phyloP scores from a whole-genome alignment of 2,113 vertebrate genomes.

The Oncorhynchus masou region DNA sequence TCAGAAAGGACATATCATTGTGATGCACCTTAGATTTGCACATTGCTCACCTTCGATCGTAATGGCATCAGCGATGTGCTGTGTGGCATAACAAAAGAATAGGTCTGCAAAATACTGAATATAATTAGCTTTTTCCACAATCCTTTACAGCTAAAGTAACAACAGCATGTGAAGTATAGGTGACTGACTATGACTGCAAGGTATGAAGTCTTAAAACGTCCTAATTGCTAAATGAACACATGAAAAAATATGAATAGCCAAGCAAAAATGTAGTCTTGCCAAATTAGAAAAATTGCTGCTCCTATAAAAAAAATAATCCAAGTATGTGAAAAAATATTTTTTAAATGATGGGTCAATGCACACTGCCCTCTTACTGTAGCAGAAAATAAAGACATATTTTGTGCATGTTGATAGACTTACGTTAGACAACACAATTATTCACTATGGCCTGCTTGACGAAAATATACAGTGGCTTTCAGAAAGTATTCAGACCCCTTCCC shows the following conservation, averaged over 20 bases:
- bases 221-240: conserved; percentile 2
- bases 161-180: conserved; percentile 1
- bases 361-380: conserved; percentile 21
- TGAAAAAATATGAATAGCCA: conserved; percentile 7
- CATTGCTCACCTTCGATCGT: no score
- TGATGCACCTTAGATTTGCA: no score
- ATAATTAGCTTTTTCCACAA: no score
- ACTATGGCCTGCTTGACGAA: conserved; percentile 32
- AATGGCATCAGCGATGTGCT: no score
- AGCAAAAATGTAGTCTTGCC: background rate
- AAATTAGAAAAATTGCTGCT: conserved; percentile 10
- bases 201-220: conserved; percentile 3
- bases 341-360: conserved; percentile 4
- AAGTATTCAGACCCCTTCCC: no score
- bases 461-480: background rate
- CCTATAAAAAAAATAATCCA: no score
- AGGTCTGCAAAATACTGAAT: no score
- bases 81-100: no score
- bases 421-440: conserved; percentile 41
- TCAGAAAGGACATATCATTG: no score
- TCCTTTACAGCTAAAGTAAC: background rate
- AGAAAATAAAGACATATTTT: conserved; percentile 23
- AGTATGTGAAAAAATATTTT: no score
- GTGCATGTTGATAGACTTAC: conserved; percentile 28
- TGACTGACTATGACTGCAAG: conserved; percentile 16